phyloP scores from a whole-genome alignment of 1,140 invertebrate species.

The Chelonus insularis region DNA sequence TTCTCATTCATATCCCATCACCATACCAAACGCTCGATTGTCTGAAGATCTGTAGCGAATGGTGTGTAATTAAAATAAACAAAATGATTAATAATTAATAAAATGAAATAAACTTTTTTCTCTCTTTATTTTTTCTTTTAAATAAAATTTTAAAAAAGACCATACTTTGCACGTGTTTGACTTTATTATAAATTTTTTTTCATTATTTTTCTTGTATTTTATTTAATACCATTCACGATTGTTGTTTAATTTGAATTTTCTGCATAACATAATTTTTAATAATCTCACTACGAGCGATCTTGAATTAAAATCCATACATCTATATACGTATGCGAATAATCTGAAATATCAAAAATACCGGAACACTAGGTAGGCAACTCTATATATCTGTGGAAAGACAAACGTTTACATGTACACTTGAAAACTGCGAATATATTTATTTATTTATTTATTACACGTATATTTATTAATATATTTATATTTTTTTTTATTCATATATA shows the following conservation, averaged over 20 bases:
- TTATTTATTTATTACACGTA: slow-evolving; percentile 31
- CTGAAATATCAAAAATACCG: slow-evolving; percentile 27
- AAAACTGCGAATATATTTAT: slow-evolving; percentile 24
- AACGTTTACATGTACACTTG: slow-evolving; percentile 8
- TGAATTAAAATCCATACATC: slow-evolving; percentile 11
- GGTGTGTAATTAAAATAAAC: too few species aligned
- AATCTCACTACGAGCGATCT: slow-evolving; percentile 22
- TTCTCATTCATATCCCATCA: too few species aligned
- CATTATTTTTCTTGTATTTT: too few species aligned
- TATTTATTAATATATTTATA: not conserved
- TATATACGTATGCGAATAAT: slow-evolving; percentile 27
- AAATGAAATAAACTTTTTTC: too few species aligned
- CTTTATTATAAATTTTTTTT: too few species aligned
- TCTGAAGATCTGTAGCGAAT: too few species aligned
- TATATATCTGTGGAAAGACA: slow-evolving; percentile 15
- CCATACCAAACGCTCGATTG: too few species aligned
- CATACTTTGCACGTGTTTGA: too few species aligned
- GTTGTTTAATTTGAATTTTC: not conserved
- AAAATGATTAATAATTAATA: too few species aligned
- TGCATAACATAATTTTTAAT: not conserved
- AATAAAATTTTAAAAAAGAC: too few species aligned
- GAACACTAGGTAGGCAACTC: slow-evolving; percentile 18
- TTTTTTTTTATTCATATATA: slow-evolving; percentile 3
- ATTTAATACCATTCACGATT: too few species aligned
- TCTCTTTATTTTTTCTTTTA: too few species aligned